Percentiles rank a stretch among this genome's conserved stretches.
These are phyloP conservation scores for Ceyx melanurus DNA, from an alignment of 2,113 vertebrate genomes.

Conservation along the genomic window DNA sequence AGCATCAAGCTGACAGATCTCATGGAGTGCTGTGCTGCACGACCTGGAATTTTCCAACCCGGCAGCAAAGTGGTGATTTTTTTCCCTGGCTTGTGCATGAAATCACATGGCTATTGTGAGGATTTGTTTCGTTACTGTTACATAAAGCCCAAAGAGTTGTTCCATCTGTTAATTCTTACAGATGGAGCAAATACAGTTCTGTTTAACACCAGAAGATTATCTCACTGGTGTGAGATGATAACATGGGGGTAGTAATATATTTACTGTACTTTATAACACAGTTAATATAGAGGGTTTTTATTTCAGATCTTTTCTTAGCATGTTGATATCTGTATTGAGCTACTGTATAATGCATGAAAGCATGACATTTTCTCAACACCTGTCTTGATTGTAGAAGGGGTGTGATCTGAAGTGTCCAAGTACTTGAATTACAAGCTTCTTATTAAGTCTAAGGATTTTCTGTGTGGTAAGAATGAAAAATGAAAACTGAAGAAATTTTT, in stretches of 20 bases:
- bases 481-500: neutral
- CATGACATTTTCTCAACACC: neutral
- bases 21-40: fast-evolving
- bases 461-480: neutral
- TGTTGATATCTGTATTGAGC: neutral
- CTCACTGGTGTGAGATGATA: slow-evolving; percentile 12
- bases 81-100: neutral
- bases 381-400: neutral
- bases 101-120: slow-evolving; percentile 16
- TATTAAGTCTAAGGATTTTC: neutral
- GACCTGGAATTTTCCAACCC: slow-evolving; percentile 26
- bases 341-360: neutral
- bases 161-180: slow-evolving; percentile 65
- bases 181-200: slow-evolving; percentile 5
- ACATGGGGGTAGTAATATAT: neutral
- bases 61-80: neutral
- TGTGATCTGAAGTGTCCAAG: neutral
- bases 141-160: slow-evolving; percentile 23
- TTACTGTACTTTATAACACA: neutral
- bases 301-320: neutral
- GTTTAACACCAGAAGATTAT: slow-evolving; percentile 20
- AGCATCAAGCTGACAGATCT: neutral
- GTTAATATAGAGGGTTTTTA: neutral
- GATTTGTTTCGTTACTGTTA: slow-evolving; percentile 69
- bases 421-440: neutral